Conservation (phyloP, 2,888 invertebrate species). For the Scaeva pyrastri region DNA sequence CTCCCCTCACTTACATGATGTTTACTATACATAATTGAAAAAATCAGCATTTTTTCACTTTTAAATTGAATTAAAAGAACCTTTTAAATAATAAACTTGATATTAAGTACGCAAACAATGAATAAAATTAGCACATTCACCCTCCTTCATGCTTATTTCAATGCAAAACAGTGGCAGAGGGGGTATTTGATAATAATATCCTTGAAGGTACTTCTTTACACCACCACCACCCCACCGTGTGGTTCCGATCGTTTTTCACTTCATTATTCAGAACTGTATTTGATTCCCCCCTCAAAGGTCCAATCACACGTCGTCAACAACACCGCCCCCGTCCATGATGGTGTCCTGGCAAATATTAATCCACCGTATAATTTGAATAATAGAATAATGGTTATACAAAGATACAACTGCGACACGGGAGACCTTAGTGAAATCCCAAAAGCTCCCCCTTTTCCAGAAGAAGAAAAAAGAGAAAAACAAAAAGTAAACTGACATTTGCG, state of each 20-base stretch:
- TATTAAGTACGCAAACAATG: neutral
- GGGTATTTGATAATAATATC: constrained; percentile 17
- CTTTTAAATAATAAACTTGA: too few species aligned
- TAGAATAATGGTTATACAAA: constrained; percentile 27
- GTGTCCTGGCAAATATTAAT: constrained; percentile 12
- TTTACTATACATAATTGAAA: too few species aligned
- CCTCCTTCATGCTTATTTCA: constrained; percentile 9
- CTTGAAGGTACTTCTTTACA: constrained; percentile 1
- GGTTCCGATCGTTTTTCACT: constrained; percentile 37
- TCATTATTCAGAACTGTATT: constrained; percentile 42
- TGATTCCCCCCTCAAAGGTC: neutral
- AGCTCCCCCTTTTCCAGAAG: neutral
- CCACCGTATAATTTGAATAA: constrained; percentile 44
- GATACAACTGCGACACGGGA: neutral
- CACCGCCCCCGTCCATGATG: constrained; percentile 19
- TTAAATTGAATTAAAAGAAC: too few species aligned
- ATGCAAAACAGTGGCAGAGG: too few species aligned
- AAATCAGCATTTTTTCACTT: too few species aligned
- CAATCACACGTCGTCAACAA: constrained; percentile 17
- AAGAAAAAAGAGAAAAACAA: too few species aligned
- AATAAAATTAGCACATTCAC: constrained; percentile 37
- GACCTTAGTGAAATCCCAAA: neutral
- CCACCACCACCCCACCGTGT: neutral
- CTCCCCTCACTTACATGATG: too few species aligned
- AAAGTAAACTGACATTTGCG: constrained; percentile 39